Evolutionary conservation across 1,140 invertebrate genomes (phyloP).

Genomic region (Sycophaga agraensis): DNA sequence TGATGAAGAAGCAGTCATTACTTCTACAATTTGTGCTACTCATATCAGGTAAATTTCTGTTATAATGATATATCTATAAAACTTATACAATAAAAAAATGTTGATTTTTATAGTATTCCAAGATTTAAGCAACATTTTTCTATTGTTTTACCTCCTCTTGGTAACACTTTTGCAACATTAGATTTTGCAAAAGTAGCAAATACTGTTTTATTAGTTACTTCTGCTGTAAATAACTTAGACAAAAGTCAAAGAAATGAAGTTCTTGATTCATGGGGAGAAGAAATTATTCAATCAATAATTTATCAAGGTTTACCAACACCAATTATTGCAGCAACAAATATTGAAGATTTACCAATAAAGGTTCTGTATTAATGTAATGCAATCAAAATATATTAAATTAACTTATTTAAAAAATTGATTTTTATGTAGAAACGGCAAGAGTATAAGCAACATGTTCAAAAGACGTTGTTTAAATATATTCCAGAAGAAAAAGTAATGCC

Average conservation of each 20-base stretch:
- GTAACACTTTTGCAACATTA: constrained; percentile 65
- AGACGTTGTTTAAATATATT: constrained; percentile 74
- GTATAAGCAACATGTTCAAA: constrained; percentile 74
- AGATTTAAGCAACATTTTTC: constrained; percentile 85
- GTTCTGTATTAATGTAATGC: constrained; percentile 33
- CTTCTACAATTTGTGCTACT: constrained; percentile 62
- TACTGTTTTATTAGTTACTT: constrained; percentile 75
- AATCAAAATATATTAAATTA: not conserved
- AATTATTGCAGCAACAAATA: constrained; percentile 74
- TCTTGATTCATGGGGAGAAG: constrained; percentile 76
- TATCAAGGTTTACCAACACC: constrained; percentile 84
- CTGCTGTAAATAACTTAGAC: constrained; percentile 58
- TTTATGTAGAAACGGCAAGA: constrained; percentile 67
- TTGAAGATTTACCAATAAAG: constrained; percentile 66
- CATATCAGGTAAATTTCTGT: constrained; percentile 68
- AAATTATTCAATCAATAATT: constrained; percentile 70
- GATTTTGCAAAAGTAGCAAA: constrained; percentile 86
- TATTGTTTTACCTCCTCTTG: constrained; percentile 70
- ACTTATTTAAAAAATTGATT: constrained; percentile 22
- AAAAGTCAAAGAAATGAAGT: constrained; percentile 53
- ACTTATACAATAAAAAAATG: not conserved
- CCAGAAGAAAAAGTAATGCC: constrained; percentile 80
- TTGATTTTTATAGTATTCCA: constrained; percentile 65
- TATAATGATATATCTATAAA: not conserved
- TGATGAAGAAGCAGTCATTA: constrained; percentile 67